Base-by-base conservation (phyloP, 2,888 invertebrate genomes). In the Cinara cedri region DNA sequence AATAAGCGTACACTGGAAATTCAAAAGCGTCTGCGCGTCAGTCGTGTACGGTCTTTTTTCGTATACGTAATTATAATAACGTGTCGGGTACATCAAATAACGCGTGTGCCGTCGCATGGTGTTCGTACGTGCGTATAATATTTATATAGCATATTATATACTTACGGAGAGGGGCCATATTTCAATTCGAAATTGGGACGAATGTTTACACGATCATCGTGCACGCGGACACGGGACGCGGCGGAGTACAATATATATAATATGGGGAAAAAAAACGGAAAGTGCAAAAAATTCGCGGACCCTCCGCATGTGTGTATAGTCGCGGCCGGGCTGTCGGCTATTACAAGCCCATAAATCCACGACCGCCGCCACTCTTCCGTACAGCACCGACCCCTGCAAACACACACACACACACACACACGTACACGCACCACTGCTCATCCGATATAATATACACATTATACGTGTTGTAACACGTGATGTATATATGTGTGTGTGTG, bases 331-430 rank as follows among this genome's bases (percentile, higher is more conserved):
- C 55, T 76, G 75, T 76, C 75, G 65, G 75, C 75, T 76, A 76
- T 76, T 76, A 76, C 75, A 76, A 76, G 65, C 66, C 75, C 75
- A 76, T 76, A 76, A 76, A 76, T 76, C 55, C 55, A n/a, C 46
- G 42, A 19, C n/a, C 26, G 14, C 19, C 21, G 34, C 4, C 34
- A 6, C n/a, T n/a, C n/a, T n/a, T n/a, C n/a, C n/a, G 6, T 34
- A 34, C 6, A 34, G 3, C 3, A 34, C 26, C 74, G 21, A 49
- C 51, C 60, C 24, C 60, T 68, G 26, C 21, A 49, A 34, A 34
- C 6, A 34, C 34, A 34, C 6, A 34, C 34, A 34, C 34, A 34
- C 34, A 34, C 6, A 6, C 34, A 34, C 34, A 16, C 42, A 54
- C 34, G 74, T 74, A 46, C 63, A 63, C 74, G 51, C 60, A 46